Evolutionary conservation across 2,888 invertebrate species (phyloP).

Genomic region (Drosophila stalkeri): DNA sequence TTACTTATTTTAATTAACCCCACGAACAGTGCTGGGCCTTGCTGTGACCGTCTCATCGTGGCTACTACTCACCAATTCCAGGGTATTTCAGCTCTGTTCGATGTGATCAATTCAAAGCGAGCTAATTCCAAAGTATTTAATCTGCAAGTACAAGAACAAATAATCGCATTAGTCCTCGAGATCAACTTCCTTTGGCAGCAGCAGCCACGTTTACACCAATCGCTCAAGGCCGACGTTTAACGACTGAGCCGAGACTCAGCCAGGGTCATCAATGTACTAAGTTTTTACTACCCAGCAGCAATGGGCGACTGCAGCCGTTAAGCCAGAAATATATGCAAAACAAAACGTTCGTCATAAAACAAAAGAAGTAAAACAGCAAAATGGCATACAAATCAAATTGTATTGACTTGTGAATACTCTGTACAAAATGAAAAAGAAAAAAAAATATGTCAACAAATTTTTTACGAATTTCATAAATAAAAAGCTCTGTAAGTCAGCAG

Average conservation of each 20-base stretch:
- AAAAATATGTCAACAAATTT: too few relatives aligned
- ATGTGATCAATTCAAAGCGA: slow-evolving; percentile 37
- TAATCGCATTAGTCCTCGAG: slow-evolving; percentile 24
- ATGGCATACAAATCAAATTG: too few relatives aligned
- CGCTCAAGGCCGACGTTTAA: slow-evolving; percentile 36
- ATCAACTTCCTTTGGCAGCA: background rate
- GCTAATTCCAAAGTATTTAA: slow-evolving; percentile 54
- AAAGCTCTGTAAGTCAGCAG: too few relatives aligned
- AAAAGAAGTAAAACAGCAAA: background rate
- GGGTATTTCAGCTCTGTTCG: slow-evolving; percentile 5
- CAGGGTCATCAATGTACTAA: slow-evolving; percentile 21
- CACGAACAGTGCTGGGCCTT: background rate
- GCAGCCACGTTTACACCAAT: slow-evolving; percentile 17
- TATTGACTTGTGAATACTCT: too few relatives aligned
- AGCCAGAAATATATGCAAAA: slow-evolving; percentile 17
- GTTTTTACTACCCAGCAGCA: slow-evolving; percentile 30
- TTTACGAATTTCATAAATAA: too few relatives aligned
- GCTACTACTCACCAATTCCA: slow-evolving; percentile 44
- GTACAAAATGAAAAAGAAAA: background rate
- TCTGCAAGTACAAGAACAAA: slow-evolving; percentile 48
- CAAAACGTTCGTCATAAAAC: slow-evolving; percentile 11
- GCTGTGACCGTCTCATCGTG: too few relatives aligned
- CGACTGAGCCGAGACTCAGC: slow-evolving; percentile 17
- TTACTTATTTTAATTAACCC: slow-evolving; percentile 70
- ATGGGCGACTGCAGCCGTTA: slow-evolving; percentile 10